Evolutionary conservation across 2,797 vertebrate genomes (phyloP).

Genomic region (Ciconia nigra): DNA sequence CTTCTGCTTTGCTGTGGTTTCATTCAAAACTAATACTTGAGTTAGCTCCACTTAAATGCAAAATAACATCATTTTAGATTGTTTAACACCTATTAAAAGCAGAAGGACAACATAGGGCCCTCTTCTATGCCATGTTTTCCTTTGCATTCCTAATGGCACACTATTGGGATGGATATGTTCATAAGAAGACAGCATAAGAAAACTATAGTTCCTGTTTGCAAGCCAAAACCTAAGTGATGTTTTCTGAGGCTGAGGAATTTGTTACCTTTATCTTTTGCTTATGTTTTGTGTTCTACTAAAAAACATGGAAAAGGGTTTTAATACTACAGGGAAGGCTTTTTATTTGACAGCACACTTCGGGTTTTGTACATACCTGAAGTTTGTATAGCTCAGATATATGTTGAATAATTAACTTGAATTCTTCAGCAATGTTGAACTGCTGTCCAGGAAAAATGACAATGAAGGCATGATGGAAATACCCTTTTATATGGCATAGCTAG

Average conservation of each 20-base stretch:
- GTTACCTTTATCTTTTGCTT: background rate
- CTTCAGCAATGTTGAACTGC: background rate
- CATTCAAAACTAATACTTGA: background rate
- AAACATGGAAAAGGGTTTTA: background rate
- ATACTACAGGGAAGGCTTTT: background rate
- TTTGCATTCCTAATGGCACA: background rate
- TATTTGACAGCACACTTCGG: too few species aligned
- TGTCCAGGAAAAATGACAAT: background rate
- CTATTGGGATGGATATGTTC: background rate
- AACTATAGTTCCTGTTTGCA: background rate
- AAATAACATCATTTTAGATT: background rate
- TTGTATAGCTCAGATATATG: background rate
- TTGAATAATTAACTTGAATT: background rate
- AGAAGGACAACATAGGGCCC: background rate
- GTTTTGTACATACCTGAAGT: background rate
- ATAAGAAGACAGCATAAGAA: background rate
- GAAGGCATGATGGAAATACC: background rate
- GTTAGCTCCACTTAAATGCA: background rate
- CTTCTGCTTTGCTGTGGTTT: background rate
- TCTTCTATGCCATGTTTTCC: background rate
- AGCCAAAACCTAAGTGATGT: background rate
- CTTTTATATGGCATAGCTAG: background rate
- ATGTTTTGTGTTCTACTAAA: background rate
- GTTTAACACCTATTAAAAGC: background rate
- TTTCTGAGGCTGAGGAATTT: background rate